Base-by-base conservation (phyloP, 1,140 invertebrate genomes). In the Rhagoletis zephyria region DNA sequence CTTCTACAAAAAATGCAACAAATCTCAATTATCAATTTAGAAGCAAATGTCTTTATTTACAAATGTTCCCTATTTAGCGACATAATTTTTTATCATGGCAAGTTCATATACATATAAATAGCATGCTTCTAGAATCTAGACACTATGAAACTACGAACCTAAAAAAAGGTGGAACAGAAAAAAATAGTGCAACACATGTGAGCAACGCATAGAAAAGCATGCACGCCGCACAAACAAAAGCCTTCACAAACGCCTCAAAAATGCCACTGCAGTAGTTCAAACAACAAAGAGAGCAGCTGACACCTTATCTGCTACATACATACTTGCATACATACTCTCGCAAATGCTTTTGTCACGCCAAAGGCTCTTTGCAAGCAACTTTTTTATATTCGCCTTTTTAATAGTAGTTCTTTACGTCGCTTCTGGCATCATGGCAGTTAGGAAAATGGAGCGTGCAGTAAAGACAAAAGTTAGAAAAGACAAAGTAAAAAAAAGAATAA, bases 201-300 rank as follows among this genome's bases (percentile, higher is more conserved):
- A 56, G 51, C 51, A 10, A 10, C 51, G 5, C 51, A 56, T 56
- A 56, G 5, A 5, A 10, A 3, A 56, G 51, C 51, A 56, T 56
- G 51, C 51, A 56, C 10, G 51, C 51, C 10, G 51, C 40, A 48
- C 40, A 40, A 3, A 3, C 40, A 45, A 67, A 12, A 45, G 14
- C 67, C 14, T 70, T 12, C 40, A 70, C 42, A 48, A 70, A 45
- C 9, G 61, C 61, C 16, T 14, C 61, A 63, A 16, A 42, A 1
- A 74, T 45, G 14, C 14, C 40, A 74, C 67, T 74, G 40, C 67
- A 74, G 42, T 74, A 12, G 30, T 74, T 74, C 16, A 42, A 16
- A 48, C 14, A 74, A 74, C 4, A 74, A 74, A 74, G 42, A 45
- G 67, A 74, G 67, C 67, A 74, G 67, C 42, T 45, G 67, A 40